These are phyloP conservation scores for Phragmatobia fuliginosa DNA, from an alignment of 2,888 invertebrate species.

Conservation along the genomic window DNA sequence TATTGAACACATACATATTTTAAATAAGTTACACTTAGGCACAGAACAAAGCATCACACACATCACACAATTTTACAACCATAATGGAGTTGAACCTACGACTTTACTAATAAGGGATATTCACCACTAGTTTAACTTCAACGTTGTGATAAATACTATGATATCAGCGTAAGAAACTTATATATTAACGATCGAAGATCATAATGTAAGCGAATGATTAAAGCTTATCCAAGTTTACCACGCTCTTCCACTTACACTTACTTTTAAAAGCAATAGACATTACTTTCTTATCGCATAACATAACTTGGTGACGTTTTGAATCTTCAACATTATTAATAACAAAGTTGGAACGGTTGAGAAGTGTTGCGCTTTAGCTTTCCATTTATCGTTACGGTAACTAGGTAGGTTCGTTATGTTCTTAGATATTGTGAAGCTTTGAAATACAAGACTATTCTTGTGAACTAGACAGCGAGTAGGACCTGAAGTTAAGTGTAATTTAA, in stretches of 20 bases:
- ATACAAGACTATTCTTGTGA: neutral
- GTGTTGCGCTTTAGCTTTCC: conserved; percentile 50
- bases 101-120: too few species aligned
- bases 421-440: neutral
- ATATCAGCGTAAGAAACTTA: conserved; percentile 9
- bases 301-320: conserved; percentile 54
- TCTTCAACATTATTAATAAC: conserved; percentile 56
- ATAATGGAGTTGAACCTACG: too few species aligned
- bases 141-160: neutral
- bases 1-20: too few species aligned
- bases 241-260: conserved; percentile 39
- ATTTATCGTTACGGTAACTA: neutral
- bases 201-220: conserved; percentile 43
- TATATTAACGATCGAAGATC: conserved; percentile 30
- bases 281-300: conserved; percentile 46
- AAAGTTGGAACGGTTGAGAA: conserved; percentile 55
- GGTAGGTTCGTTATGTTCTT: neutral
- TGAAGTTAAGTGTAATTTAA: neutral
- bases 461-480: neutral
- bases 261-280: conserved; percentile 54
- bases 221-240: conserved; percentile 34
- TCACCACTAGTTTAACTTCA: neutral
- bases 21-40: too few species aligned
- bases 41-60: too few species aligned
- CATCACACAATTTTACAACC: too few species aligned